Evolutionary conservation across 2,113 vertebrate species (phyloP), one percentile per base, ranked within the genome.

Genomic region (Morone chrysops): DNA sequence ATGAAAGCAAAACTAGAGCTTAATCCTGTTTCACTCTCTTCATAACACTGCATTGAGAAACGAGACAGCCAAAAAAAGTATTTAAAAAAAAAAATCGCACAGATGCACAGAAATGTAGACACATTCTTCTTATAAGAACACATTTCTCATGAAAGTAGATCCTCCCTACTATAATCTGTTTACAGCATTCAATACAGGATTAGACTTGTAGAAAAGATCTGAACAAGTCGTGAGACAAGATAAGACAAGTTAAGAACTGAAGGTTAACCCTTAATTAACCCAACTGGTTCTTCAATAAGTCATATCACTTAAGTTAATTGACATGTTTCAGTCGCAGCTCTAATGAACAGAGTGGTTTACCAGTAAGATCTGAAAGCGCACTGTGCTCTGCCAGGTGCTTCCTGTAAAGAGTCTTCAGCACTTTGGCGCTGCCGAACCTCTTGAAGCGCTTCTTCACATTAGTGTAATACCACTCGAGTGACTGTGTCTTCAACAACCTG

Each of bases 401-500:
- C 92, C 94, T 96, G 93, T 97, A 98, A 25, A 99, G 94, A 65
- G 97, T 99, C 93, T 98, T 98, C 88, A 99, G 92, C 82, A 99
- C 98, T 94, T 99, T 99, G 88, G 97, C 97, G 60, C 98, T 99
- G 89, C 98, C 98, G 8, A 99, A 99, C 89, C 96, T 96, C 89
- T 97, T 99, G 92, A 99, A 99, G 63, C 97, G 97, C 61, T 94
- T 96, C 92, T 97, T 98, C 79, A 99, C 97, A 60, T 98, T 97
- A 62, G 94, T 96, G 88, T 99, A 99, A 91, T 97, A 99, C 98
- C 98, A 99, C 89, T 99, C 98, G 91, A 99, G 93, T 4, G 97
- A 97, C 87, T 98, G 97, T 0, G 96, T 95, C 92, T 96, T 96
- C 81, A 99, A 87, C 2, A 98, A 93, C 90, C 98, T 99, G 86